Evolutionary conservation across 2,888 invertebrate genomes (phyloP), one percentile per base, ranked within the genome.

Genomic region (Dorcus hopei): DNA sequence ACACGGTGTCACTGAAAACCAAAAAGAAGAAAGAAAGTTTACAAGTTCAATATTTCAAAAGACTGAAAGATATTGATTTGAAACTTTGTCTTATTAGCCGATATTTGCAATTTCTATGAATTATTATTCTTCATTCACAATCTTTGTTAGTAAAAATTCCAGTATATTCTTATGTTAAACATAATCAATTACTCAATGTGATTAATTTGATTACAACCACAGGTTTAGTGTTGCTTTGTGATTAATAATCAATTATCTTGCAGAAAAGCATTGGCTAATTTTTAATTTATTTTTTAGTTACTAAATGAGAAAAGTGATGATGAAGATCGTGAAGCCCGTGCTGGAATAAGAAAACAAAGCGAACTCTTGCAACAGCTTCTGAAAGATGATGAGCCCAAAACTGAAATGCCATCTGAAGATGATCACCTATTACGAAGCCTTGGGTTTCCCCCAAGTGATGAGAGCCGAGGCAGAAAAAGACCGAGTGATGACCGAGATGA

Each of bases 291-390:
- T 65, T 63, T 77, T 19, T 74, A 92, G 90, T 84, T 93, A 76
- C 80, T 93, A 63, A 93, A 91, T 74, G 90, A 91, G 65, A 91
- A 89, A 78, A 88, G 86, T 59, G 91, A 91, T 69, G 90, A 91
- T 67, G 91, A 91, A 67, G 86, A 87, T 63, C 83, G 86, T 58
- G 89, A 88, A 62, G 80, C 80, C 65, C 81, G 82, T 67, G 82
- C 79, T 69, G 83, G 83, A 41, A 69, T 83, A 61, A 83, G 82
- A 81, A 88, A 79, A 71, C 81, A 77, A 78, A 87, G 84, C 77
- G 87, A 82, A 73, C 80, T 83, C 66, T 81, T 83, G 68, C 83
- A 83, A 76, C 86, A 84, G 73, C 80, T 82, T 74, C 81, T 86
- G 61, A 86, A 85, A 70, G 81, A 82, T 50, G 82, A 83, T 49